These are phyloP conservation scores for Meganola albula DNA, from an alignment of 2,888 invertebrate genomes.

Conservation along the genomic window DNA sequence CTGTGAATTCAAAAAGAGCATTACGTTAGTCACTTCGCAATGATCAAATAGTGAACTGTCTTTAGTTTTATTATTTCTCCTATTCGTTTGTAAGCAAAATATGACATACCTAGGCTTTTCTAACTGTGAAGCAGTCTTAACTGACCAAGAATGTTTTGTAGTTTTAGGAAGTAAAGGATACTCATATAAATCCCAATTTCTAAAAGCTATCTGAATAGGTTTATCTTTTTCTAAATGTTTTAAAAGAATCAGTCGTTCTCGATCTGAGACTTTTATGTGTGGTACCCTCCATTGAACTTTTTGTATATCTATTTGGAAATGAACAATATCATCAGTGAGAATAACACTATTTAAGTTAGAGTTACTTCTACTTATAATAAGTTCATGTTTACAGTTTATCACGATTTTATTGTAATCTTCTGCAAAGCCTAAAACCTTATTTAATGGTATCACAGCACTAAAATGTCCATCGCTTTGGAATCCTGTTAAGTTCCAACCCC, in stretches of 20 bases:
- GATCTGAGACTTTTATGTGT: slow-evolving; percentile 14
- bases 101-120: slow-evolving; percentile 45
- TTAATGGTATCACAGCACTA: slow-evolving; percentile 8
- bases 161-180: slow-evolving; percentile 38
- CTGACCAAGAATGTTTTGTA: slow-evolving; percentile 32
- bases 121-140: slow-evolving; percentile 34
- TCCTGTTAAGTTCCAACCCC: slow-evolving; percentile 15
- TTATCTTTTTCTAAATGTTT: slow-evolving; percentile 28
- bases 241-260: slow-evolving; percentile 12
- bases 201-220: slow-evolving; percentile 32
- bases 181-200: slow-evolving; percentile 46
- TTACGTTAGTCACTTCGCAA: slow-evolving; percentile 38
- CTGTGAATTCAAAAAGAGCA: slow-evolving; percentile 24
- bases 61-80: slow-evolving; percentile 9
- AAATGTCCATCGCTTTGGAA: slow-evolving; percentile 28
- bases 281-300: too few species aligned
- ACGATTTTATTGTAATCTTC: slow-evolving; percentile 40
- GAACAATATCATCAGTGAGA: slow-evolving; percentile 6
- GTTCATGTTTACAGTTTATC: too few species aligned
- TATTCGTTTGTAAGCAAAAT: slow-evolving; percentile 11
- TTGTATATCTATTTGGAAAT: too few species aligned
- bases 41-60: slow-evolving; percentile 26
- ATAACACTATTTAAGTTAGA: slow-evolving; percentile 30
- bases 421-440: slow-evolving; percentile 19
- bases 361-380: too few species aligned